Base-by-base conservation (phyloP, 2,888 invertebrate genomes). In the Xestia ashworthii region DNA sequence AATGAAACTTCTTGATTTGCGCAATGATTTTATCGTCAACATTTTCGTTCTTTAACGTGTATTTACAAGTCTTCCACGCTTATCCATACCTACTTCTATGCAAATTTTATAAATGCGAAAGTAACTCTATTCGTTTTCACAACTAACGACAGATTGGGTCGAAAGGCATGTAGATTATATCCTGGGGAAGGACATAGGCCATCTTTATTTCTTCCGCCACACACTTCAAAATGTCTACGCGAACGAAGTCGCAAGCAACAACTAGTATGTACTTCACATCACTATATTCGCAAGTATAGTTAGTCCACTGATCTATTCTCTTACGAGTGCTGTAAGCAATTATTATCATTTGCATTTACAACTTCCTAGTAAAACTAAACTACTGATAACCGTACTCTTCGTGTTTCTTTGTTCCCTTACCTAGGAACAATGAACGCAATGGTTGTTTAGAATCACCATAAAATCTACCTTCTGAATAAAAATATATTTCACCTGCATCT, bases 341-440 rank as follows among this genome's bases (percentile, higher is more conserved):
- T 83, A 84, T 71, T 44, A 53, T 41, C 73, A 84, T 83, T 83
- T 84, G 64, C 84, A 84, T 83, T 83, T 76, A 80, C 84, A 73
- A 83, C 67, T 83, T 83, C 82, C 84, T 65, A 8, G 76, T 9
- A 32, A 55, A 70, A 67, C 71, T 58, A 41, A 70, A 58, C 66
- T 19, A 67, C 72, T 84, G 83, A 82, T 82, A 82, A 75, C 41
- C 14, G 60, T 71, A 66, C 50, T 80, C 50, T 70, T 65, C 19
- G 25, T 11, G 58, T 71, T 74, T 80, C 82, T 84, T 83, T 83
- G 82, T 83, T 83, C 50, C 71, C 48, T 69, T 38, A 4, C 38
- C 8, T 67, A 48, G 32, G 6, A 14, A 70, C 66, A 64, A 69
- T 46, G 53, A 78, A 64, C 25, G 11, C 22, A 41, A 32, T 25